These are phyloP conservation scores for Plagiodera versicolora DNA, from an alignment of 2,888 invertebrate genomes.

Conservation along the genomic window DNA sequence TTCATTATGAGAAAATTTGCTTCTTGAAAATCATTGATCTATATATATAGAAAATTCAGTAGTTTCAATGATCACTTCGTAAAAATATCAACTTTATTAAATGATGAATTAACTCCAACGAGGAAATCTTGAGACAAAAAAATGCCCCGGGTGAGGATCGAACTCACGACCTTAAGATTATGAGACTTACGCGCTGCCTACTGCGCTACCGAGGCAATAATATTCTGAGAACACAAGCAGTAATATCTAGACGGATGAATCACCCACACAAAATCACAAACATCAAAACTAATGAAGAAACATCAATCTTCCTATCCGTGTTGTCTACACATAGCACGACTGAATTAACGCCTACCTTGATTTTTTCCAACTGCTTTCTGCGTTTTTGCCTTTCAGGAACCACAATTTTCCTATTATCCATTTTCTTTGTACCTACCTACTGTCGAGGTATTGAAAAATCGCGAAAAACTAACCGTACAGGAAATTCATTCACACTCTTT, in stretches of 20 bases:
- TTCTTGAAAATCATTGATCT: no score
- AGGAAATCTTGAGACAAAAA: no score
- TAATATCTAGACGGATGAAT: background rate
- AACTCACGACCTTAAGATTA: slow-evolving; percentile 95
- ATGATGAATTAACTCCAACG: no score
- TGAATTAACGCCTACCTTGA: slow-evolving; percentile 28
- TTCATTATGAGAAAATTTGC: no score
- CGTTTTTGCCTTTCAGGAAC: slow-evolving; percentile 37
- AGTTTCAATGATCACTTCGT: no score
- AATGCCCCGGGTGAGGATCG: slow-evolving; percentile 89
- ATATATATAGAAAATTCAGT: no score
- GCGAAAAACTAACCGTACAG: background rate
- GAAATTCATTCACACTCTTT: background rate
- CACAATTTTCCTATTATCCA: slow-evolving; percentile 34
- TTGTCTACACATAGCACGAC: background rate
- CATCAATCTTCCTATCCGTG: background rate
- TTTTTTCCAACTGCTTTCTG: slow-evolving; percentile 34
- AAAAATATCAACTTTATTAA: no score
- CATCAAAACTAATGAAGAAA: background rate
- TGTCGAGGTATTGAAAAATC: no score
- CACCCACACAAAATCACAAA: slow-evolving; percentile 4
- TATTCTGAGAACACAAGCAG: no score
- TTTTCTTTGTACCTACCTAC: no score
- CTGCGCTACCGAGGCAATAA: slow-evolving; percentile 80
- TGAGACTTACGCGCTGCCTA: slow-evolving; percentile 90